Percentiles rank a stretch among this genome's conserved stretches.
These are phyloP conservation scores for Erinaceus europaeus DNA, from an alignment of 2,113 vertebrate species.

Conservation along the genomic window DNA sequence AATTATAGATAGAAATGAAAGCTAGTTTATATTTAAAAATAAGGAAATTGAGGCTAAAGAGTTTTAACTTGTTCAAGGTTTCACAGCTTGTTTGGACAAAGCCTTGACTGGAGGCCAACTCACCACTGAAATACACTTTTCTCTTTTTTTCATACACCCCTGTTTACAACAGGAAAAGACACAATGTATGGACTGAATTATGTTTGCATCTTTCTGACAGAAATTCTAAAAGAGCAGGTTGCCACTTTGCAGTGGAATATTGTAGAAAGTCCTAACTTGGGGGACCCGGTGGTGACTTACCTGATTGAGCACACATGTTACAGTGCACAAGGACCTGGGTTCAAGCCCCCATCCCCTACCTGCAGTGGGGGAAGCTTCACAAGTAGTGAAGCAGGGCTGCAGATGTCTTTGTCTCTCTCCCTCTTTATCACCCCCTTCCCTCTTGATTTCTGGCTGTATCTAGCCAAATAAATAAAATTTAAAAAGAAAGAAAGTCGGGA, in stretches of 20 bases:
- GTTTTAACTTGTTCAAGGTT: slow-evolving; percentile 26
- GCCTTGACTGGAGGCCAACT: background rate
- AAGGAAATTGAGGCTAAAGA: slow-evolving; percentile 24
- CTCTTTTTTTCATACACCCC: slow-evolving; percentile 20
- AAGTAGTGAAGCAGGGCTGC: no score
- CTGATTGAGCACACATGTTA: no score
- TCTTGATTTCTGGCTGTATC: no score
- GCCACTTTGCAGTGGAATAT: background rate
- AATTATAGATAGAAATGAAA: slow-evolving; percentile 41
- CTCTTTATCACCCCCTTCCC: no score
- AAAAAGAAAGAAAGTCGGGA: no score
- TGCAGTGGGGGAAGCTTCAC: no score
- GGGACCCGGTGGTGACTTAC: no score
- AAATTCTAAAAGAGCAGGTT: background rate
- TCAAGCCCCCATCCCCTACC: no score
- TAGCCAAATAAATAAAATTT: no score
- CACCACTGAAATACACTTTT: background rate
- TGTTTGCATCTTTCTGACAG: slow-evolving; percentile 3
- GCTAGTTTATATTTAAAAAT: slow-evolving; percentile 42
- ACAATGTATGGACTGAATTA: background rate
- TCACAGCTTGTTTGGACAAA: slow-evolving; percentile 22
- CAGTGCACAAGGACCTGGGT: no score
- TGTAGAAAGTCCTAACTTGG: slow-evolving; percentile 1
- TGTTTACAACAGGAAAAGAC: slow-evolving; percentile 20
- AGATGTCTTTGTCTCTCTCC: no score